Conservation (phyloP, 23 tunicate species). For the Phallusia fumigata region DNA sequence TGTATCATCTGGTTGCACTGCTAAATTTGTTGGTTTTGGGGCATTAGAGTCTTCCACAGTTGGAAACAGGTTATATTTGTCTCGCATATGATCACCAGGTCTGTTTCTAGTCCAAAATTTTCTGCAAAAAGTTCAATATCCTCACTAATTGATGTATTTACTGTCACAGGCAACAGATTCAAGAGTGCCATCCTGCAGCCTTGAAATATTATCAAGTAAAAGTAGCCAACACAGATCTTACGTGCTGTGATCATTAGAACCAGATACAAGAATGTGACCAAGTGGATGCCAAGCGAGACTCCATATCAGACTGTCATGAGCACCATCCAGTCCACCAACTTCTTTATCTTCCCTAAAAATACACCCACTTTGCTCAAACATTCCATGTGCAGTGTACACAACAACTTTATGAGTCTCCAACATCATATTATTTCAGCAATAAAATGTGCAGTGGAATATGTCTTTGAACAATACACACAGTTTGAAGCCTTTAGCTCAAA, state of each 20-base stretch:
- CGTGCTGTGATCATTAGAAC: slow-evolving; percentile 99
- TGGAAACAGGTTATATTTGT: slow-evolving; percentile 58
- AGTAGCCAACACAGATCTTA: slow-evolving; percentile 46
- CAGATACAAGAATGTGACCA: slow-evolving; percentile 97
- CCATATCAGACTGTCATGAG: slow-evolving; percentile 98
- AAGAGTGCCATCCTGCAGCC: background rate
- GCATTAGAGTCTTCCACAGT: slow-evolving; percentile 32
- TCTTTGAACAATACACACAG: no score
- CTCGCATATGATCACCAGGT: slow-evolving; percentile 86
- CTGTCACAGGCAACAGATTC: background rate
- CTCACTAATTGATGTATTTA: background rate
- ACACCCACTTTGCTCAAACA: background rate
- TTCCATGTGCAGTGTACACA: background rate
- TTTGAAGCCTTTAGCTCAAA: background rate
- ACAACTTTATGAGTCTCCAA: no score
- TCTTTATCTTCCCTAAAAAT: slow-evolving; percentile 80
- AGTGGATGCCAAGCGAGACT: slow-evolving; percentile 99
- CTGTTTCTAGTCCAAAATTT: slow-evolving; percentile 92
- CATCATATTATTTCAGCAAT: no score
- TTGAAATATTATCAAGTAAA: background rate
- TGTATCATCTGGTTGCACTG: slow-evolving; percentile 8
- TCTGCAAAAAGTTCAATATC: slow-evolving; percentile 18
- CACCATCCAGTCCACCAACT: slow-evolving; percentile 88
- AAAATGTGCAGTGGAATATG: no score
- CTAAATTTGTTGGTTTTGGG: slow-evolving; percentile 26